Evolutionary conservation across 2,888 invertebrate species (phyloP).

Genomic region (Rhopalosiphum nymphaeae): DNA sequence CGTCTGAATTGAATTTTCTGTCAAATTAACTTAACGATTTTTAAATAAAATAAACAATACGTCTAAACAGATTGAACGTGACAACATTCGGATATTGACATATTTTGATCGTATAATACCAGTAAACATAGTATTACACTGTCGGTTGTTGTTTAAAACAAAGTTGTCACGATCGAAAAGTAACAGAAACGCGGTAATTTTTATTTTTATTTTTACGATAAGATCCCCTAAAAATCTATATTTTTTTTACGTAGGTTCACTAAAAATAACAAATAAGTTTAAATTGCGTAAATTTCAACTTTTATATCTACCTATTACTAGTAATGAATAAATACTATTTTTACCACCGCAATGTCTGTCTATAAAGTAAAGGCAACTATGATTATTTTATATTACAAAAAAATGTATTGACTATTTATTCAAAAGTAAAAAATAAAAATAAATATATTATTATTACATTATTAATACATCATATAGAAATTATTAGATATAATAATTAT

Average conservation of each 20-base stretch:
- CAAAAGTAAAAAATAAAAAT: neutral
- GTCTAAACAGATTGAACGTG: constrained; percentile 30
- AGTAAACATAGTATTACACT: neutral
- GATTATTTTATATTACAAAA: neutral
- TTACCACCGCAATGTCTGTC: neutral
- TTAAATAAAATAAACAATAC: constrained; percentile 28
- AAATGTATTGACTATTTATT: neutral
- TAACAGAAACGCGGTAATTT: neutral
- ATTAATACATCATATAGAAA: neutral
- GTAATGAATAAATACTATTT: neutral
- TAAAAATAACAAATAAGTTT: neutral
- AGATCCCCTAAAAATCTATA: neutral
- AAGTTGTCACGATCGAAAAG: constrained; percentile 30
- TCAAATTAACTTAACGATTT: constrained; percentile 37
- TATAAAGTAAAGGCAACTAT: neutral
- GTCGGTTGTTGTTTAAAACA: neutral
- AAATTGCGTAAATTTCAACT: neutral
- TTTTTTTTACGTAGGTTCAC: neutral
- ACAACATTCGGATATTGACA: constrained; percentile 18
- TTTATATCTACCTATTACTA: neutral
- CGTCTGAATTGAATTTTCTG: constrained; percentile 26
- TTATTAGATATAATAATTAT: neutral
- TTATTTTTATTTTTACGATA: neutral
- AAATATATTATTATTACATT: neutral
- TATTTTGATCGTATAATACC: constrained; percentile 1